These are phyloP conservation scores for Elegia similella DNA, from an alignment of 2,888 invertebrate species.

Conservation along the genomic window DNA sequence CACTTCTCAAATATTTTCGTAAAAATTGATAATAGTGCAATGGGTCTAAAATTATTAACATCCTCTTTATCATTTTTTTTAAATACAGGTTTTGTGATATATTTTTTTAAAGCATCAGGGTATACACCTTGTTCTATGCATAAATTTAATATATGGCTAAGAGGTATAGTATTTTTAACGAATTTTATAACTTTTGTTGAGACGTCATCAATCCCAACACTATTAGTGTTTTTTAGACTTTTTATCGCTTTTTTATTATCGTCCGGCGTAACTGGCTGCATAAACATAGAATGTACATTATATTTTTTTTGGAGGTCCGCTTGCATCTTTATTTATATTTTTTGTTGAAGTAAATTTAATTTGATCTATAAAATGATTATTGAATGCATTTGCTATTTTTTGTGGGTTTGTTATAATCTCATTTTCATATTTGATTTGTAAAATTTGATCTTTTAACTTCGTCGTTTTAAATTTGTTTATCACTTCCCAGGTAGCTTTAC, in stretches of 20 bases:
- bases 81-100: conserved; percentile 2
- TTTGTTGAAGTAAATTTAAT: background rate
- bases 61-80: conserved; percentile 3
- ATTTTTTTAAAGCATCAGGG: background rate
- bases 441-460: background rate
- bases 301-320: background rate
- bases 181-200: conserved; percentile 7
- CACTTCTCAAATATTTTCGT: background rate
- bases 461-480: conserved; percentile 3
- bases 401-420: conserved; percentile 2
- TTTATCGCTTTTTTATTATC: conserved; percentile 1
- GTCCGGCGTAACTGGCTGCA: background rate
- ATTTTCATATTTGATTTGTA: background rate
- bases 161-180: background rate
- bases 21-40: background rate
- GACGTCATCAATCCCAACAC: conserved; percentile 4
- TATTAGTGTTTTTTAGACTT: conserved; percentile 2
- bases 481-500: conserved; percentile 8
- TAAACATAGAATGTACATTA: conserved; percentile 1
- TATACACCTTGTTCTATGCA: conserved; percentile 13
- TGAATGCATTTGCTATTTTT: too few relatives aligned
- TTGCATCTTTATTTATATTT: background rate
- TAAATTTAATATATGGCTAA: conserved; percentile 8
- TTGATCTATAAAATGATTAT: conserved; percentile 10
- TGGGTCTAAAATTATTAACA: conserved; percentile 3